phyloP scores from a whole-genome alignment of 37 sponge, comb jelly and placozoan genomes.

The Oopsacas minuta region DNA sequence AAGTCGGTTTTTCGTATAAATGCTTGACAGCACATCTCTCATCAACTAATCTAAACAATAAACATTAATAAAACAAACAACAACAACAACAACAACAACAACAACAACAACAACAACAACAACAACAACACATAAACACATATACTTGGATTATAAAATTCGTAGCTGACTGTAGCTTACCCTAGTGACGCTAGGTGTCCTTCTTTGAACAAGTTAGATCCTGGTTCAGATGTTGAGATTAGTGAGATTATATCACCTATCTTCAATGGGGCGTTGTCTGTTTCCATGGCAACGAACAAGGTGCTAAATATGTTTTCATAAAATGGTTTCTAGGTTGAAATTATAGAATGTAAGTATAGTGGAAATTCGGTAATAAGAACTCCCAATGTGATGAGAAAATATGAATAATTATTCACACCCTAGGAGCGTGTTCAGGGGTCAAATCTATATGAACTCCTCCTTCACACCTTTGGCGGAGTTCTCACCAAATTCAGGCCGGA shows the following conservation, averaged over 20 bases:
- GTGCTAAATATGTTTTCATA: not conserved
- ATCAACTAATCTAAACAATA: slow-evolving; percentile 13
- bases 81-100: not conserved
- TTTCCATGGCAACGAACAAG: not conserved
- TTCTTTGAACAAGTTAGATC: not conserved
- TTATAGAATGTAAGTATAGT: too few relatives aligned
- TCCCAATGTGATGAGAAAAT: too few relatives aligned
- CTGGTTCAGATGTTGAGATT: not conserved
- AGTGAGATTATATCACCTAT: not conserved
- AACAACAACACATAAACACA: not conserved
- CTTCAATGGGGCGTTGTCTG: slow-evolving; percentile 9
- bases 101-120: not conserved
- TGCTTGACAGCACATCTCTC: slow-evolving; percentile 3
- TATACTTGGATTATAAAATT: not conserved
- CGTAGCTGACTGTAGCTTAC: not conserved
- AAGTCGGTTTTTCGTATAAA: not conserved
- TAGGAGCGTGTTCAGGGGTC: too few relatives aligned
- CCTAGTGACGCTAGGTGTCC: not conserved
- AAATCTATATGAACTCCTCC: too few relatives aligned
- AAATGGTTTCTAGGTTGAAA: not conserved
- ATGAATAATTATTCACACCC: too few relatives aligned
- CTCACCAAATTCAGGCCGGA: too few relatives aligned
- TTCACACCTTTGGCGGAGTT: too few relatives aligned
- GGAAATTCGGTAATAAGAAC: too few relatives aligned
- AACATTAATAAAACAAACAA: not conserved